A percentile compares a stretch with the other conserved stretches of the same genome.
Conservation (phyloP, 1,140 invertebrate genomes). For the Araneus ventricosus region DNA sequence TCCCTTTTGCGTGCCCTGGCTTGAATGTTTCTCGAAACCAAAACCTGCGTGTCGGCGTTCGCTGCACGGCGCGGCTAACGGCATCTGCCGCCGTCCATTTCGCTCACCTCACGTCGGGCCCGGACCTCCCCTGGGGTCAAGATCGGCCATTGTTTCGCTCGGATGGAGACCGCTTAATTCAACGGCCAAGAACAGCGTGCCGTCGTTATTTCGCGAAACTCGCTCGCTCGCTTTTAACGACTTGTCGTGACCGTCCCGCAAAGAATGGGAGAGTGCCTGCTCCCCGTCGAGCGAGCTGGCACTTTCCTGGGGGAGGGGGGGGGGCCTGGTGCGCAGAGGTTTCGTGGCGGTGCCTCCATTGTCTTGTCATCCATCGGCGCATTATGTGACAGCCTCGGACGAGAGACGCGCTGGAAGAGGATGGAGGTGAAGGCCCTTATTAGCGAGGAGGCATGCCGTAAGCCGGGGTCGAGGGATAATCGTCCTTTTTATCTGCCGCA, state of each 20-base stretch:
- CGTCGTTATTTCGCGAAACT: neutral
- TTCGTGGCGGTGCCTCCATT: neutral
- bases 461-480: neutral
- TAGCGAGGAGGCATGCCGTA: neutral
- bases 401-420: neutral
- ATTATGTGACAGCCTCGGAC: neutral
- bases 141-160: neutral
- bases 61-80: too few relatives aligned
- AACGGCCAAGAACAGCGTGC: neutral
- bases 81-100: too few relatives aligned
- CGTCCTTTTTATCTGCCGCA: neutral
- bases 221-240: neutral
- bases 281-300: neutral
- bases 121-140: neutral
- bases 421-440: slow-evolving; percentile 7
- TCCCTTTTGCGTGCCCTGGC: neutral
- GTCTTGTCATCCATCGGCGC: neutral
- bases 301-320: neutral
- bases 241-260: neutral
- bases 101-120: neutral
- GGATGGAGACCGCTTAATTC: neutral
- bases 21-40: neutral
- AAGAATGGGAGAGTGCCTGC: neutral
- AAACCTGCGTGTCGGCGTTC: neutral
- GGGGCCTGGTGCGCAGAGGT: neutral